phyloP scores from a whole-genome alignment of 1,140 invertebrate species.

The Eumaeus atala region DNA sequence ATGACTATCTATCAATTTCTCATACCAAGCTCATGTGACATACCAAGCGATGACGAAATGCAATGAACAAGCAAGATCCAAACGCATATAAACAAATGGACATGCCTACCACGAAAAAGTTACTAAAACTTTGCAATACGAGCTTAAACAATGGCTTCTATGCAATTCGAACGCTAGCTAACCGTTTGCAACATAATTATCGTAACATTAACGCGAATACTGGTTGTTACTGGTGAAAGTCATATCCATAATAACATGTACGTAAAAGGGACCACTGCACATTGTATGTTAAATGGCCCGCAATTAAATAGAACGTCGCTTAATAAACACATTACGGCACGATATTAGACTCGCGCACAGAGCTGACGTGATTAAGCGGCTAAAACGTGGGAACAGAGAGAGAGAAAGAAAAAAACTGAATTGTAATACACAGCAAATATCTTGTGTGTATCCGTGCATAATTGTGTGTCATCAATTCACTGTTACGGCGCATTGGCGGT shows the following conservation, averaged over 20 bases:
- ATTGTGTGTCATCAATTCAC: conserved; percentile 11
- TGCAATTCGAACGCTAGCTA: neutral
- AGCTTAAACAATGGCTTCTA: neutral
- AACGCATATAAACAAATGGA: conserved; percentile 30
- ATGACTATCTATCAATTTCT: conserved; percentile 36
- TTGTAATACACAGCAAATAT: conserved; percentile 15
- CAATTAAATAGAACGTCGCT: conserved; percentile 65
- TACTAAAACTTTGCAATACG: neutral
- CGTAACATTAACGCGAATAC: conserved; percentile 25
- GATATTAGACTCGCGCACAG: conserved; percentile 60
- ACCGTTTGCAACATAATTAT: conserved; percentile 12
- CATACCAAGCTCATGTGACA: conserved; percentile 38
- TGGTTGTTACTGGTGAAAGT: conserved; percentile 30
- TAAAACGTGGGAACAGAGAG: conserved; percentile 59
- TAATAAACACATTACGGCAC: conserved; percentile 70
- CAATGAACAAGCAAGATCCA: conserved; percentile 30
- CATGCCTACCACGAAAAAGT: conserved; percentile 14
- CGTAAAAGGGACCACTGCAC: conserved; percentile 50
- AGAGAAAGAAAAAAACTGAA: conserved; percentile 23
- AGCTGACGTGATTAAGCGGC: conserved; percentile 54
- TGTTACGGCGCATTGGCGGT: neutral
- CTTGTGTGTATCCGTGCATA: conserved; percentile 6
- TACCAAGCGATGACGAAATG: conserved; percentile 38
- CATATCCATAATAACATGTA: conserved; percentile 41
- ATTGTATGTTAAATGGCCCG: conserved; percentile 63